phyloP scores from a whole-genome alignment of 2,113 vertebrate genomes.

The Numida meleagris region DNA sequence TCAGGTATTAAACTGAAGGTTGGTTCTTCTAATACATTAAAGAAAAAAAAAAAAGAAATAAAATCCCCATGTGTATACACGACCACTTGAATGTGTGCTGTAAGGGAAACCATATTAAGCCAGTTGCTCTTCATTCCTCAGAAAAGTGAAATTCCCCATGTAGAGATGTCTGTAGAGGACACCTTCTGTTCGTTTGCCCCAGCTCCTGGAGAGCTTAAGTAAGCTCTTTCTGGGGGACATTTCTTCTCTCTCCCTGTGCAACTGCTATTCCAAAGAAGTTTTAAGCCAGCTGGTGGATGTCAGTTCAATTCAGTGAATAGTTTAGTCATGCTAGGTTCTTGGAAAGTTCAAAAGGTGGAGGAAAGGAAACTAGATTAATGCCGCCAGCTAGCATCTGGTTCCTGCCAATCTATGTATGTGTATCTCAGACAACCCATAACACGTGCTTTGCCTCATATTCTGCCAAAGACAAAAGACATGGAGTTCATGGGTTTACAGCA shows the following conservation, averaged over 20 bases:
- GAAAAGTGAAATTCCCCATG: not conserved
- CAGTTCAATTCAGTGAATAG: not conserved
- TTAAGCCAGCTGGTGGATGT: not conserved
- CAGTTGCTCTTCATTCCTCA: not conserved
- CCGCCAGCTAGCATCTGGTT: not conserved
- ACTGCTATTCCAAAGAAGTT: not conserved
- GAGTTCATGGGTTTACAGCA: not conserved
- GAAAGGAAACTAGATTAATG: not conserved
- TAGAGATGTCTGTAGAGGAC: not conserved
- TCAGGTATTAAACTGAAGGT: not conserved
- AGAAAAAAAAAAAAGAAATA: not conserved
- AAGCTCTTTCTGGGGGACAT: not conserved
- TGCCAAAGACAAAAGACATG: not conserved
- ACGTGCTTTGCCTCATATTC: not conserved
- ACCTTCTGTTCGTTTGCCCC: not conserved
- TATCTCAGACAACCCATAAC: not conserved
- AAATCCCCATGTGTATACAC: not conserved
- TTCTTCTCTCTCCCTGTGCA: not conserved
- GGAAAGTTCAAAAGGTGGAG: not conserved
- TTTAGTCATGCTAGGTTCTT: not conserved
- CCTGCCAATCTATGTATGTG: fast-evolving
- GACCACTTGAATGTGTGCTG: not conserved
- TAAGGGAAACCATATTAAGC: not conserved
- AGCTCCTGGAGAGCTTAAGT: not conserved
- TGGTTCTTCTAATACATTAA: not conserved